Evolutionary conservation across 2,888 invertebrate species (phyloP).

Genomic region (Catocala fraxini): DNA sequence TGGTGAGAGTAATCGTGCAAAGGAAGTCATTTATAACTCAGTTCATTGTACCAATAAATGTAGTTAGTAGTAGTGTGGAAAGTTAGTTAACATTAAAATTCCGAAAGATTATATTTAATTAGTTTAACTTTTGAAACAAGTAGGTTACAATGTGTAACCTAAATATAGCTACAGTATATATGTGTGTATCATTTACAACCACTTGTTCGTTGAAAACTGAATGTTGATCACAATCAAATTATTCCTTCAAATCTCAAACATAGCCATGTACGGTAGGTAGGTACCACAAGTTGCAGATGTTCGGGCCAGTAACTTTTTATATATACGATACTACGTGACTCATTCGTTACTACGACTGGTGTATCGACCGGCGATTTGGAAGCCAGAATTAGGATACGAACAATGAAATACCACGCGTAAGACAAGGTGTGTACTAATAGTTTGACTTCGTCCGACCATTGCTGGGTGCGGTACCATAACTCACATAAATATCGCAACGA

Average conservation of each 20-base stretch:
- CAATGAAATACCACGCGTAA: constrained; percentile 41
- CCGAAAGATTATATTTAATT: constrained; percentile 3
- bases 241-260: constrained; percentile 33
- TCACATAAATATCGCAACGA: neutral
- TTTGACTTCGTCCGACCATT: constrained; percentile 7
- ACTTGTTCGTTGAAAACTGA: constrained; percentile 15
- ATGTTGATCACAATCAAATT: constrained; percentile 8
- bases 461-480: constrained; percentile 30
- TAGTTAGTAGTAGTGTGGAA: neutral
- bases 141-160: constrained; percentile 17
- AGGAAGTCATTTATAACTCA: neutral
- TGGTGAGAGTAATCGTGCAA: neutral
- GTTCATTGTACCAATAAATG: neutral
- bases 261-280: constrained; percentile 20
- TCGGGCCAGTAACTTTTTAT: constrained; percentile 27
- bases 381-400: constrained; percentile 37
- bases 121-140: constrained; percentile 21
- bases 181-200: constrained; percentile 24
- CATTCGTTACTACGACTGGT: constrained; percentile 35
- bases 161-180: constrained; percentile 14
- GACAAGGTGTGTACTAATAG: constrained; percentile 29
- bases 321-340: constrained; percentile 38
- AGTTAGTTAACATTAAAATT: constrained; percentile 7
- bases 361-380: constrained; percentile 47
- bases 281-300: constrained; percentile 23